These are phyloP conservation scores for Agrilus biguttatus DNA, from an alignment of 2,888 invertebrate genomes.

Conservation along the genomic window DNA sequence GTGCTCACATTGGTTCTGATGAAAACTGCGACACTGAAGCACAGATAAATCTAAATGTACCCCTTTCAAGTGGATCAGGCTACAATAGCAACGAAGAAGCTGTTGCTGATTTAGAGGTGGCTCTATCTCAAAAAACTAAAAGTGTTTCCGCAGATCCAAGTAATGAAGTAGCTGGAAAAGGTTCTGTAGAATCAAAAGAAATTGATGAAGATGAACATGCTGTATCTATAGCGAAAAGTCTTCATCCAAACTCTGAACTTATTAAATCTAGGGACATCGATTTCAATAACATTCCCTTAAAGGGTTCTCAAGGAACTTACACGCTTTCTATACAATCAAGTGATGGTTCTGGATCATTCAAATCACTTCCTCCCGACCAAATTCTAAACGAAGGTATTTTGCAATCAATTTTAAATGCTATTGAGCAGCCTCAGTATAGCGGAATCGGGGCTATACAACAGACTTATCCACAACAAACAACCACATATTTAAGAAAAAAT, in stretches of 20 bases:
- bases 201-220: slow-evolving; percentile 19
- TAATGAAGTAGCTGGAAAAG: slow-evolving; percentile 11
- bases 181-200: slow-evolving; percentile 9
- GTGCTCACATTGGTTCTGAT: slow-evolving; percentile 17
- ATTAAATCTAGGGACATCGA: slow-evolving; percentile 28
- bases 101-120: slow-evolving; percentile 26
- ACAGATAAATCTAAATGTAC: too few species aligned
- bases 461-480: slow-evolving; percentile 19
- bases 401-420: slow-evolving; percentile 68
- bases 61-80: too few species aligned
- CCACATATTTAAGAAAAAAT: slow-evolving; percentile 12
- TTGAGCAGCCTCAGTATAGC: slow-evolving; percentile 49
- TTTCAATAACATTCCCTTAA: slow-evolving; percentile 35
- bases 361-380: slow-evolving; percentile 51
- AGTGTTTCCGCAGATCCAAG: slow-evolving; percentile 14
- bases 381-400: slow-evolving; percentile 63
- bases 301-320: slow-evolving; percentile 49
- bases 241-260: slow-evolving; percentile 25
- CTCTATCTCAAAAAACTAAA: slow-evolving; percentile 21
- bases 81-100: slow-evolving; percentile 9
- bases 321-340: slow-evolving; percentile 65
- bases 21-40: too few species aligned
- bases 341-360: slow-evolving; percentile 32
- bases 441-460: slow-evolving; percentile 17
- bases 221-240: slow-evolving; percentile 24